Evolutionary conservation across 2,888 invertebrate species (phyloP).

Genomic region (Acholoe squamosa): DNA sequence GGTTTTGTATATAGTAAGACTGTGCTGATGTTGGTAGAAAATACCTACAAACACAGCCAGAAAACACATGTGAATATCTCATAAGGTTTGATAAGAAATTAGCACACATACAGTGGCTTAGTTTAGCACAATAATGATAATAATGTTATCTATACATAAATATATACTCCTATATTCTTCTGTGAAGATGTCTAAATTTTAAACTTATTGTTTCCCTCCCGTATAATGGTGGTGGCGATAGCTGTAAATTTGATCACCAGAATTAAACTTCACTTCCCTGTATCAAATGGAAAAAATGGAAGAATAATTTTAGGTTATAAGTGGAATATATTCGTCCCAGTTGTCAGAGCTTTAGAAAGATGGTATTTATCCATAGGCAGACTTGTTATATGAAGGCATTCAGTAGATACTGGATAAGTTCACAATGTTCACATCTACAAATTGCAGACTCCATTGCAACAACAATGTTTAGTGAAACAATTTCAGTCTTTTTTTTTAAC

Average conservation of each 20-base stretch:
- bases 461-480: background rate
- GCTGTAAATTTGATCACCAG: background rate
- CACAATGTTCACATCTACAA: background rate
- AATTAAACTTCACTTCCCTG: background rate
- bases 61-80: constrained; percentile 46
- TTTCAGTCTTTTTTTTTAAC: too few species aligned
- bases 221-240: background rate
- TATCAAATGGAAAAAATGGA: background rate
- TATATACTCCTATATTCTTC: constrained; percentile 23
- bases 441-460: background rate
- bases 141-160: background rate
- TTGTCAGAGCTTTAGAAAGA: background rate
- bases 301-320: background rate
- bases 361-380: background rate
- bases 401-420: background rate
- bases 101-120: constrained; percentile 54
- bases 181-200: constrained; percentile 31
- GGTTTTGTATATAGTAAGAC: background rate
- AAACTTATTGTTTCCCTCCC: background rate
- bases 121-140: background rate
- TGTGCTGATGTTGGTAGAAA: background rate
- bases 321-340: background rate
- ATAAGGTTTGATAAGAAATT: constrained; percentile 53
- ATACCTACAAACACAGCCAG: background rate
- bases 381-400: background rate